Evolutionary conservation across 2,888 invertebrate genomes (phyloP), one percentile per base, ranked within the genome.

Genomic region (Galerucella nymphaeae): DNA sequence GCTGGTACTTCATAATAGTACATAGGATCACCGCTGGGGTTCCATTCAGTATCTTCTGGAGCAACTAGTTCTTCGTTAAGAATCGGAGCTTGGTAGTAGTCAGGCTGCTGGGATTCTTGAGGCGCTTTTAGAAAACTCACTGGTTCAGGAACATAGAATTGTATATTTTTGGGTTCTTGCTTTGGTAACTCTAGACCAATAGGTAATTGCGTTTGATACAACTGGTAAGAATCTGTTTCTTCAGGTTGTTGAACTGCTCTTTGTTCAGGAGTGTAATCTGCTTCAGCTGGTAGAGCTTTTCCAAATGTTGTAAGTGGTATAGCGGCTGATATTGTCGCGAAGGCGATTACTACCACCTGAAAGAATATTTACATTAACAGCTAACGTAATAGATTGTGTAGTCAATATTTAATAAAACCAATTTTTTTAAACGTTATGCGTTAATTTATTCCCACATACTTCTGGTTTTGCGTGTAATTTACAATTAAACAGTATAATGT

Each of bases 51-150:
- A 72, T 86, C 83, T 1, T 82, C 79, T 23, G 89, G 89, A 13
- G 87, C 81, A 75, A 88, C 86, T n/a, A 88, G 78, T 64, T 88
- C 88, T 48, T 86, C 84, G 4, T 89, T 84, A 3, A 89, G 88
- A 14, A 86, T 83, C 2, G 87, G 85, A 16, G 82, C 82, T 69
- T 80, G 78, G 73, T 82, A 82, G 72, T 77, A 84, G 69, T 80
- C 75, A 20, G 79, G 75, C 62, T 78, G 75, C 9, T 76, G 69
- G 38, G 67, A 66, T 18, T 79, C 75, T 65, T 50, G 70, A 11
- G 85, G 85, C 2, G 84, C 83, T 75, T 77, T 82, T 5, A 85
- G 75, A 20, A 78, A 79, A 5, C 78, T 76, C n/a, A 71, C 76
- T 6, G 83, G 82, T 73, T 84, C 83, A 13, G 82, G 79, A n/a